These are phyloP conservation scores for Lacerta bilineata DNA, from an alignment of 2,797 vertebrate genomes.

Conservation along the genomic window DNA sequence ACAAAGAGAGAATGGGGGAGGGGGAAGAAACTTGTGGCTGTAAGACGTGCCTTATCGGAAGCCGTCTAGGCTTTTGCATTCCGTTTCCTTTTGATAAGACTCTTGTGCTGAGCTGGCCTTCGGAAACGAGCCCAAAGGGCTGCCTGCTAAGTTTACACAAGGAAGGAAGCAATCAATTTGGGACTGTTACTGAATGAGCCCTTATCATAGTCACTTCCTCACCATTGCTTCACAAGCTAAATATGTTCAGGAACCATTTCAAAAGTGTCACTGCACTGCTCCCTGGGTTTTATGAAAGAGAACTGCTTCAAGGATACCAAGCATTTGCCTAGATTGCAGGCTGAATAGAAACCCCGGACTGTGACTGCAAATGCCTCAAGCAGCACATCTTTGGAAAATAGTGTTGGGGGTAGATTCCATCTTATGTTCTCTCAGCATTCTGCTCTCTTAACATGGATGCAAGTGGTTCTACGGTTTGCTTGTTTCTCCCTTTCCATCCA, in stretches of 20 bases:
- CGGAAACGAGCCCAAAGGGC: constrained; percentile 88
- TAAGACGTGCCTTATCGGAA: constrained; percentile 80
- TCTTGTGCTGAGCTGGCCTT: constrained; percentile 84
- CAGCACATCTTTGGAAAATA: constrained; percentile 33
- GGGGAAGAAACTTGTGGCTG: constrained; percentile 62
- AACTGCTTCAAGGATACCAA: constrained; percentile 63
- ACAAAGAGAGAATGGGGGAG: constrained; percentile 16
- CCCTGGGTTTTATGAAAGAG: constrained; percentile 70
- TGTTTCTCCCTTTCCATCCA: constrained; percentile 21
- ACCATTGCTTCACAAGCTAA: constrained; percentile 89
- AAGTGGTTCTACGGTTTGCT: constrained; percentile 15
- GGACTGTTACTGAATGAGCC: constrained; percentile 90
- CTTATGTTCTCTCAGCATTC: constrained; percentile 22
- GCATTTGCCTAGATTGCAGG: constrained; percentile 60
- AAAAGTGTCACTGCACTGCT: constrained; percentile 73
- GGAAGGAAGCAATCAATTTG: constrained; percentile 98
- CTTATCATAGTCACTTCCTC: constrained; percentile 87
- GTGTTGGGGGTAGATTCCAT: constrained; percentile 18
- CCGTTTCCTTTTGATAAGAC: constrained; percentile 87
- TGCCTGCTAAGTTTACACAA: constrained; percentile 89
- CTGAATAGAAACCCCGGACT: constrained; percentile 7
- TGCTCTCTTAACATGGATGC: constrained; percentile 24
- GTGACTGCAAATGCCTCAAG: constrained; percentile 46
- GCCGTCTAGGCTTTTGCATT: constrained; percentile 85
- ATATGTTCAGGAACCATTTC: constrained; percentile 84